Evolutionary conservation across 37 sponge, comb jelly and placozoan species (phyloP).

Genomic region (Corticium candelabrum): DNA sequence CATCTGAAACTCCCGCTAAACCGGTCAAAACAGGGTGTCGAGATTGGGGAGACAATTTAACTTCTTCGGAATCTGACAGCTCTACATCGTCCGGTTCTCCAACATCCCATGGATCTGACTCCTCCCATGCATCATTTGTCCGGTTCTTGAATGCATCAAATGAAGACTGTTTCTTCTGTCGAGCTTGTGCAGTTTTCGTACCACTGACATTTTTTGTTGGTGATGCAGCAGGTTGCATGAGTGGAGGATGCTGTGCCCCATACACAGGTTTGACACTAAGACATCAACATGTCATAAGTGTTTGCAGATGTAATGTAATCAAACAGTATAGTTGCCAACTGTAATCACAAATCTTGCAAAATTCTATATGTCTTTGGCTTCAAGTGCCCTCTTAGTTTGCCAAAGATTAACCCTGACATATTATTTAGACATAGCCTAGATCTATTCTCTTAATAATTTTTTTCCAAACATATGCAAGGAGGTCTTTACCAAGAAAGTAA

Average conservation of each 20-base stretch:
- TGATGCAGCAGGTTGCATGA: constrained; percentile 1
- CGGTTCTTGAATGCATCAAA: constrained; percentile 71
- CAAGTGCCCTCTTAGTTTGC: too few relatives aligned
- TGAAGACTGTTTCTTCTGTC: constrained; percentile 37
- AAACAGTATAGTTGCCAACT: too few relatives aligned
- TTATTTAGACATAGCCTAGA: too few relatives aligned
- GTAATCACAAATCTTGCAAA: too few relatives aligned
- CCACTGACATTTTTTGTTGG: background rate
- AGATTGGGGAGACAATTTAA: too few relatives aligned
- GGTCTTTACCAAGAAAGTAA: too few relatives aligned
- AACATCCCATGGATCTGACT: constrained; percentile 14
- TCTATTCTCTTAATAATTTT: too few relatives aligned
- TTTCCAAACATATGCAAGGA: too few relatives aligned
- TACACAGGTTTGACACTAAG: constrained; percentile 29
- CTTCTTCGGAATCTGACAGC: too few relatives aligned
- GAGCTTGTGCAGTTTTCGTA: background rate
- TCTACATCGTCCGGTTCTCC: background rate
- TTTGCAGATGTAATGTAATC: too few relatives aligned
- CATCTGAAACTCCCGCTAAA: background rate
- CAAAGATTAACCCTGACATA: too few relatives aligned
- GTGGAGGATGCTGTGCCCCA: constrained; percentile 43
- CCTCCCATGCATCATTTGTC: constrained; percentile 73
- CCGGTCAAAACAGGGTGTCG: background rate
- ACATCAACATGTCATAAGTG: background rate
- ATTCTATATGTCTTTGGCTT: too few relatives aligned